Conservation (phyloP, 2,113 vertebrate species). For the Halichoeres trimaculatus region DNA sequence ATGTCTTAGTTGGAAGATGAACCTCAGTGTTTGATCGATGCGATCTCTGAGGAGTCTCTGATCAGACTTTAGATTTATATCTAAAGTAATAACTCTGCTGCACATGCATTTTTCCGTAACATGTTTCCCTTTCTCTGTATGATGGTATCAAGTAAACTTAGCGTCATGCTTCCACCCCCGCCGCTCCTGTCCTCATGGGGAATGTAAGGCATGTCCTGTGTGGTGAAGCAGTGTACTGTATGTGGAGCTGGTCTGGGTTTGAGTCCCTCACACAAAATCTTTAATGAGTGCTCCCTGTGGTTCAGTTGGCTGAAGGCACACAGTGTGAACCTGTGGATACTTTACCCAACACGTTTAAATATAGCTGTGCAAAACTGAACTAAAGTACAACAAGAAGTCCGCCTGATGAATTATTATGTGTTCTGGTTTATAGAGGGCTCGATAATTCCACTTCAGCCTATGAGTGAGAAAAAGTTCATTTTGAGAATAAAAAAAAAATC, state of each 20-base stretch:
- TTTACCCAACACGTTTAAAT: background rate
- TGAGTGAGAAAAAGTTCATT: background rate
- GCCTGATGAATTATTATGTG: background rate
- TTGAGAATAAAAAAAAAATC: background rate
- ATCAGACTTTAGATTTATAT: background rate
- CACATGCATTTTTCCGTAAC: background rate
- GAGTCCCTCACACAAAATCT: constrained; percentile 15
- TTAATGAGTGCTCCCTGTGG: constrained; percentile 16
- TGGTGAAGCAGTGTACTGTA: constrained; percentile 64
- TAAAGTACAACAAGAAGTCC: background rate
- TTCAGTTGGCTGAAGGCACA: background rate
- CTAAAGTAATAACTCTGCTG: background rate
- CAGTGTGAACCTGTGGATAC: background rate
- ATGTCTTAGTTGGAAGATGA: background rate
- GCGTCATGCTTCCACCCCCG: constrained; percentile 9
- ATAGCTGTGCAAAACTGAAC: background rate
- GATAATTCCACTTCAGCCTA: no score
- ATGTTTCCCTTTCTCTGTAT: background rate
- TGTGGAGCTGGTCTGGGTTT: constrained; percentile 21
- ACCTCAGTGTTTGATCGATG: background rate
- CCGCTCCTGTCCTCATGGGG: constrained; percentile 61
- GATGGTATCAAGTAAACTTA: constrained; percentile 7
- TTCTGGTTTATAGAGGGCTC: no score
- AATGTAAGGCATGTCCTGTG: constrained; percentile 74
- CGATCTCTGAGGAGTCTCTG: no score